Percentiles rank a stretch among this genome's conserved stretches.
Evolutionary conservation across 2,113 vertebrate genomes (phyloP).

Genomic region (Eclectus roratus): DNA sequence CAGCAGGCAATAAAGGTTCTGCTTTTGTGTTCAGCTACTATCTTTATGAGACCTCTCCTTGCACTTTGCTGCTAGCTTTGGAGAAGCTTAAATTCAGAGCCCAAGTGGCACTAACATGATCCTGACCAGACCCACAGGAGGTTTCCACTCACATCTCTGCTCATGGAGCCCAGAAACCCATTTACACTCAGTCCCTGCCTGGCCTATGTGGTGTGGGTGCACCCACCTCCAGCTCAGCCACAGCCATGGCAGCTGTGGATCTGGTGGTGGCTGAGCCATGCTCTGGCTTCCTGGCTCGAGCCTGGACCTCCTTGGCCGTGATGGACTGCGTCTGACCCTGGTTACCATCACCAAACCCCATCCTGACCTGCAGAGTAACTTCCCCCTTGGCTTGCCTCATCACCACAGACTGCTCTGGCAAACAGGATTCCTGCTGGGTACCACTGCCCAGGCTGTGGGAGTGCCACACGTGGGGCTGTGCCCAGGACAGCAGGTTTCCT

Average conservation of each 20-base stretch:
- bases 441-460: neutral
- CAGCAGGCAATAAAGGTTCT: neutral
- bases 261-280: neutral
- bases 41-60: neutral
- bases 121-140: neutral
- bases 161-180: neutral
- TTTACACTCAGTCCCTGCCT: neutral
- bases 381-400: neutral
- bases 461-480: neutral
- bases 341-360: neutral
- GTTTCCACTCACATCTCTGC: neutral
- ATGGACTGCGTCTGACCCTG: neutral
- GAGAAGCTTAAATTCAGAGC: neutral
- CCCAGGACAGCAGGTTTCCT: neutral
- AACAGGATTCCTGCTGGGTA: rapidly evolving
- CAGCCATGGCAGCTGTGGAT: neutral
- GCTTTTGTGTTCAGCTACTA: neutral
- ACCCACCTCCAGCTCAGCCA: neutral
- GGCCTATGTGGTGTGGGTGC: neutral
- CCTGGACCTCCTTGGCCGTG: neutral
- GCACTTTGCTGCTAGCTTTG: neutral
- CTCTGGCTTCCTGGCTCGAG: neutral
- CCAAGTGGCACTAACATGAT: neutral
- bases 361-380: neutral
- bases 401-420: neutral